Conservation (phyloP, 2,888 invertebrate species). For the Orchestes rusci region DNA sequence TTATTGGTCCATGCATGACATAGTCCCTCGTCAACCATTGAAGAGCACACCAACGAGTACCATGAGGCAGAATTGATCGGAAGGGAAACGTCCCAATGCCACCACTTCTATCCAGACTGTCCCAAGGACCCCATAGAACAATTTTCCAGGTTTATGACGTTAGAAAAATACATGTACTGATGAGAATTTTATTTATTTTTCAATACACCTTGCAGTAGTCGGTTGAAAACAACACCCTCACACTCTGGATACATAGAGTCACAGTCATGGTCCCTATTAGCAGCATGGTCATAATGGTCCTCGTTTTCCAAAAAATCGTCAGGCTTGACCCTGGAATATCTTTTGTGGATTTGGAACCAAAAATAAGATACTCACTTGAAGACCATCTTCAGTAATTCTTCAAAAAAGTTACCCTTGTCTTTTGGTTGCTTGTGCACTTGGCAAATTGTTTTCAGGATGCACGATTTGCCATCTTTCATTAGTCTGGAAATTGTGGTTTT, state of each 20-base stretch:
- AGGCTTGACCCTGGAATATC: conserved; percentile 46
- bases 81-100: conserved; percentile 48
- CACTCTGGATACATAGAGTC: conserved; percentile 45
- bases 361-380: conserved; percentile 53
- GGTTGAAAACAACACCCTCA: conserved; percentile 31
- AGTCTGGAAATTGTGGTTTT: conserved; percentile 38
- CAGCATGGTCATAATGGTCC: conserved; percentile 46
- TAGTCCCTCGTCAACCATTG: conserved; percentile 65
- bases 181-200: conserved; percentile 1
- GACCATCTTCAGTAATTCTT: conserved; percentile 57
- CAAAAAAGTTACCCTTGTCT: conserved; percentile 52
- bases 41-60: conserved; percentile 67
- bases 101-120: conserved; percentile 58
- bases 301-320: conserved; percentile 34
- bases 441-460: conserved; percentile 60
- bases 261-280: conserved; percentile 41
- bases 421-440: conserved; percentile 50
- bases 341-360: neutral
- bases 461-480: conserved; percentile 49
- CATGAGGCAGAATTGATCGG: conserved; percentile 66
- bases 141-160: conserved; percentile 21
- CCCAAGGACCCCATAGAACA: conserved; percentile 35
- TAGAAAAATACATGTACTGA: conserved; percentile 12
- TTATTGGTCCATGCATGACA: no score
- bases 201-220: conserved; percentile 22